Evolutionary conservation across 2,113 vertebrate genomes (phyloP).

Genomic region (Tinamus guttatus): DNA sequence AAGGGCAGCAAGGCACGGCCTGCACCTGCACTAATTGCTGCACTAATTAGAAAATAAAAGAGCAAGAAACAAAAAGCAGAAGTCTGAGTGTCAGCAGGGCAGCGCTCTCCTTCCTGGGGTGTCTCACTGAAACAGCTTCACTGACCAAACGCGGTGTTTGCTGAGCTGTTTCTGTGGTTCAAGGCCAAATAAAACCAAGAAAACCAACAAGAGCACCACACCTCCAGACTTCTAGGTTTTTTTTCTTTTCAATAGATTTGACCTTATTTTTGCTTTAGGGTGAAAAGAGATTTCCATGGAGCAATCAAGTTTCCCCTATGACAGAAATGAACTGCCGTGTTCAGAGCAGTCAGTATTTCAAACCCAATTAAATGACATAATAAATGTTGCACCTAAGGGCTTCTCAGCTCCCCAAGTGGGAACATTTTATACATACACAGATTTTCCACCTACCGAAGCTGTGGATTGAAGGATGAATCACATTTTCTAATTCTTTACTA

Average conservation of each 20-base stretch:
- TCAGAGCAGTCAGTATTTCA: background rate
- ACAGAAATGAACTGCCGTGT: slow-evolving; percentile 15
- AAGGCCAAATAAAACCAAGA: background rate
- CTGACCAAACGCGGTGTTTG: background rate
- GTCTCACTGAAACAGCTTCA: background rate
- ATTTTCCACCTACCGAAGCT: slow-evolving; percentile 13
- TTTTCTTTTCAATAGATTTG: slow-evolving; percentile 2
- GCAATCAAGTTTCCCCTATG: background rate
- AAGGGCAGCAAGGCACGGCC: background rate
- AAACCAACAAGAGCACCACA: background rate
- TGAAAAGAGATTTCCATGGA: background rate
- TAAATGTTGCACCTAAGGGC: slow-evolving; percentile 47
- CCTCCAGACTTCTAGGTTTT: background rate
- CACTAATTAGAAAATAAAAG: slow-evolving; percentile 30
- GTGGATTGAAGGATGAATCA: slow-evolving; percentile 27
- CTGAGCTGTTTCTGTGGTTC: background rate
- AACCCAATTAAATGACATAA: slow-evolving; percentile 48
- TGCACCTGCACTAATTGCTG: background rate
- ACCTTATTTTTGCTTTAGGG: background rate
- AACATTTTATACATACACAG: background rate
- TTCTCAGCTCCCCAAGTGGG: slow-evolving; percentile 35
- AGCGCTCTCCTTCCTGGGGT: background rate
- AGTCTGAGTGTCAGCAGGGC: background rate
- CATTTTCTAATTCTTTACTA: slow-evolving; percentile 13
- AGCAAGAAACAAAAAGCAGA: background rate